Evolutionary conservation across 2,888 invertebrate species (phyloP).

Genomic region (Plusia festucae): DNA sequence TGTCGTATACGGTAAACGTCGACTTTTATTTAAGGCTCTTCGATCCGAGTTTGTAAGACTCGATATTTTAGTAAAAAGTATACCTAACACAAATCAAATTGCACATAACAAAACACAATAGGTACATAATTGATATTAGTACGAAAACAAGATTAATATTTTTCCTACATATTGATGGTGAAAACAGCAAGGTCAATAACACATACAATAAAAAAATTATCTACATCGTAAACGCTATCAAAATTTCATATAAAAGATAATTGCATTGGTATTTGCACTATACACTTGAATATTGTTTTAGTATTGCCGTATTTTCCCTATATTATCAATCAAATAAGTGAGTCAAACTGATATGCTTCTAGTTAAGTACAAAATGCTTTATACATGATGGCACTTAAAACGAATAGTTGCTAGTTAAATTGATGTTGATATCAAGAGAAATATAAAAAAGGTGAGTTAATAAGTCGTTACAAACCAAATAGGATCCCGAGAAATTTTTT

Average conservation of each 20-base stretch:
- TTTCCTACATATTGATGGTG: neutral
- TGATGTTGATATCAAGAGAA: too few species aligned
- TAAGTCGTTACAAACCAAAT: too few species aligned
- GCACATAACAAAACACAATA: neutral
- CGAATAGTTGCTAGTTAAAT: too few species aligned
- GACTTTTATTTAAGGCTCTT: too few species aligned
- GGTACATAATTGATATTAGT: conserved; percentile 2
- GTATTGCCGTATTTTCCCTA: neutral
- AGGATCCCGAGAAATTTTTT: too few species aligned
- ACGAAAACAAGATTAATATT: neutral
- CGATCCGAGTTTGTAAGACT: too few species aligned
- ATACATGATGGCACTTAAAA: too few species aligned
- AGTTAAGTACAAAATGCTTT: neutral
- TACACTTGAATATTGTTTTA: neutral
- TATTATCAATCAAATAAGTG: neutral
- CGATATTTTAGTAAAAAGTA: neutral
- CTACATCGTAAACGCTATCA: conserved; percentile 15
- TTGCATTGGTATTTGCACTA: neutral
- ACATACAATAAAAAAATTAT: conserved; percentile 17
- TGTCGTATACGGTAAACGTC: too few species aligned
- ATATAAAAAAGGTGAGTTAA: too few species aligned
- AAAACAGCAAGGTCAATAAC: neutral
- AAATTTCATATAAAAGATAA: neutral
- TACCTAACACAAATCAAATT: neutral
- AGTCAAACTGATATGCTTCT: neutral